Conservation (phyloP, 2,113 vertebrate genomes). For the Puffinus mauretanicus region DNA sequence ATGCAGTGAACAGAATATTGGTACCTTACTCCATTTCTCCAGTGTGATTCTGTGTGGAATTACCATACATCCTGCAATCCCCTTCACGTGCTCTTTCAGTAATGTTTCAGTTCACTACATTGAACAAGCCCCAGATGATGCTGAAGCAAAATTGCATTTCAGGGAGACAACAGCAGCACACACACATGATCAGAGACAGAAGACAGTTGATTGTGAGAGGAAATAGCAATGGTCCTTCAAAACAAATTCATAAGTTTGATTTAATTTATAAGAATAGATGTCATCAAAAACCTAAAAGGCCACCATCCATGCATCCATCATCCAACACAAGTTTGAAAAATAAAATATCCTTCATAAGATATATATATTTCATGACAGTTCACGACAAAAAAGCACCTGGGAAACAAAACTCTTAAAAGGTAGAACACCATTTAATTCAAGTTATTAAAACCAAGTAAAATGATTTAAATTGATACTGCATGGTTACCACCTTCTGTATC, state of each 20-base stretch:
- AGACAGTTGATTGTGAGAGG: not conserved
- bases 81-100: not conserved
- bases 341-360: not conserved
- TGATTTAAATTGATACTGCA: not conserved
- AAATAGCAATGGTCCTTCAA: not conserved
- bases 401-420: not conserved
- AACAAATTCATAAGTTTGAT: not conserved
- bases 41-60: not conserved
- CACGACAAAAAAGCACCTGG: not conserved
- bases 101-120: not conserved
- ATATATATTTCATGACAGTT: not conserved
- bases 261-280: not conserved
- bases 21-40: not conserved
- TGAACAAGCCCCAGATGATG: not conserved
- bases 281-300: not conserved
- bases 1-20: not conserved
- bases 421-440: not conserved
- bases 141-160: not conserved
- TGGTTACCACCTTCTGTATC: not conserved
- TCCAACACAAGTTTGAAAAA: not conserved
- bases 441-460: not conserved
- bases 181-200: fast-evolving
- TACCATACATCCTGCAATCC: not conserved
- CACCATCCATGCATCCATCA: not conserved
- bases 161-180: not conserved